A percentile compares a stretch with the other conserved stretches of the same genome.
Conservation (phyloP, 2,888 invertebrate genomes). For the Molanna angustata region DNA sequence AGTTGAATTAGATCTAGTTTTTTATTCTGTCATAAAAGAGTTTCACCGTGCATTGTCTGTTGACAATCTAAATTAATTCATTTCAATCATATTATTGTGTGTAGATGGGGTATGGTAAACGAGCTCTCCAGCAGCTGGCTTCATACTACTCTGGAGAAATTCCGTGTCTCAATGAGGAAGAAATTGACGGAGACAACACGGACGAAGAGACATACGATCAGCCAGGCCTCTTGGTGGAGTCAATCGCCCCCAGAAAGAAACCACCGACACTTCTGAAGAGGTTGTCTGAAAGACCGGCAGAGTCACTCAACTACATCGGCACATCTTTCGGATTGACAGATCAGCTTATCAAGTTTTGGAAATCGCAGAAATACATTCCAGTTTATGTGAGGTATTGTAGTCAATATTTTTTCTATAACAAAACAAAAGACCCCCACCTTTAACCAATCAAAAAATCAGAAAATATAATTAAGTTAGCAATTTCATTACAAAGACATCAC, state of each 20-base stretch:
- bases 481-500: too few relatives aligned
- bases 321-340: conserved; percentile 92
- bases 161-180: conserved; percentile 63
- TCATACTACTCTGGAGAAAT: conserved; percentile 87
- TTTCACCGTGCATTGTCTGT: too few relatives aligned
- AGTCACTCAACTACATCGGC: conserved; percentile 88
- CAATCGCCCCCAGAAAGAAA: conserved; percentile 66
- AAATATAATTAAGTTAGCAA: too few relatives aligned
- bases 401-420: too few relatives aligned
- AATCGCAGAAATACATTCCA: conserved; percentile 72
- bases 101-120: conserved; percentile 95
- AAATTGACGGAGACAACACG: conserved; percentile 55
- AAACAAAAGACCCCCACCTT: too few relatives aligned
- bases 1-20: too few relatives aligned
- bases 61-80: too few relatives aligned
- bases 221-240: conserved; percentile 43
- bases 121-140: conserved; percentile 79
- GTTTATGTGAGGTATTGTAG: conserved; percentile 73
- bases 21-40: too few relatives aligned
- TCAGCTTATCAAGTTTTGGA: conserved; percentile 92
- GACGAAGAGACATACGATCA: conserved; percentile 67
- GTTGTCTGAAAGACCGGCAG: conserved; percentile 79
- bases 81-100: conserved; percentile 27
- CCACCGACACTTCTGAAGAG: conserved; percentile 87
- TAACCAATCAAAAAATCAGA: too few relatives aligned